Percentiles rank a stretch among this genome's conserved stretches.
Conservation (phyloP, 2,797 vertebrate species). For the Myiothlypis coronata region DNA sequence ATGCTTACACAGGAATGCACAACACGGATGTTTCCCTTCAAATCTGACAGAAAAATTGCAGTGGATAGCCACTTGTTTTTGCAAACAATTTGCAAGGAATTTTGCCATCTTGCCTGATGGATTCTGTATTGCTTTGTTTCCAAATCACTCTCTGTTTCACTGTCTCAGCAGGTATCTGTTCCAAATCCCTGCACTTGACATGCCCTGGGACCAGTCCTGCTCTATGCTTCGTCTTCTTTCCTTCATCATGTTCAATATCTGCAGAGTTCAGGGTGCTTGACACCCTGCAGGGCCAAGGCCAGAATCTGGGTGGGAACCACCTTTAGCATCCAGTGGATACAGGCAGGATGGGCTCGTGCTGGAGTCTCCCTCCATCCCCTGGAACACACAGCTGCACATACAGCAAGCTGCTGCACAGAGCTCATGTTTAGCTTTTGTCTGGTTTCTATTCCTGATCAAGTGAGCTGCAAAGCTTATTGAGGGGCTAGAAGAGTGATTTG, state of each 20-base stretch:
- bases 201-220: not conserved
- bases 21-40: not conserved
- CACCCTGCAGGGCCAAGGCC: not conserved
- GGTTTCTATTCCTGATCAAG: not conserved
- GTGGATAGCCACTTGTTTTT: not conserved
- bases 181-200: not conserved
- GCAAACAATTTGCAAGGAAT: not conserved
- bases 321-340: not conserved
- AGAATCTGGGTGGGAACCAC: not conserved
- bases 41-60: conserved; percentile 33
- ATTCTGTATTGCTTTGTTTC: not conserved
- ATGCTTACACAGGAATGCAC: not conserved
- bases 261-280: not conserved
- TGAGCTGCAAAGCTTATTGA: not conserved
- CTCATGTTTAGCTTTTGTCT: not conserved
- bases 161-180: not conserved
- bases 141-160: not conserved
- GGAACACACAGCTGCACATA: not conserved
- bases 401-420: not conserved
- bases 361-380: not conserved
- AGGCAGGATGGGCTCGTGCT: not conserved
- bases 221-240: not conserved
- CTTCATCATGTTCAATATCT: not conserved
- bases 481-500: not conserved
- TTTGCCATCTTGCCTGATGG: not conserved